Evolutionary conservation across 2,888 invertebrate genomes (phyloP).

Genomic region (Lithophane socia): DNA sequence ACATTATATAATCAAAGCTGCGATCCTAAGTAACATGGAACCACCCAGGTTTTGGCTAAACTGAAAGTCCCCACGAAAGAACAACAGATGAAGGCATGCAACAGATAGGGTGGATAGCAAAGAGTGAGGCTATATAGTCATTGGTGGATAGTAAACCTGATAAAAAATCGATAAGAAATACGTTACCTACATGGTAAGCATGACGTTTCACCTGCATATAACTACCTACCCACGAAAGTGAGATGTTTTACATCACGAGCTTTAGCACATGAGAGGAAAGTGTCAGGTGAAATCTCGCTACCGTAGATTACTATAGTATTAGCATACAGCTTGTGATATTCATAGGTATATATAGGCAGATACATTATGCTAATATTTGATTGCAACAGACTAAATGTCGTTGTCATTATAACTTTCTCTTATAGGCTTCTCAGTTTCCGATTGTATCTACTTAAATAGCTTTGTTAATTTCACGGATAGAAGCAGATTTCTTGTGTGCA

Average conservation of each 20-base stretch:
- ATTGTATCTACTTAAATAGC: background rate
- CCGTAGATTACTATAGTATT: conserved; percentile 36
- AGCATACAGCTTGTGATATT: conserved; percentile 22
- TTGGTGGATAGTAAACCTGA: background rate
- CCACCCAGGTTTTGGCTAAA: background rate
- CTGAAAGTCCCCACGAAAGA: background rate
- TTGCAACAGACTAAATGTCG: conserved; percentile 26
- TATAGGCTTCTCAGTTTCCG: conserved; percentile 1
- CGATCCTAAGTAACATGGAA: background rate
- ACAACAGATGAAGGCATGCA: background rate
- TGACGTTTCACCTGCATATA: conserved; percentile 4
- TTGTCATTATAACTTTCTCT: conserved; percentile 45
- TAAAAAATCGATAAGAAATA: too few species aligned
- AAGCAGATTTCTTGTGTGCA: background rate
- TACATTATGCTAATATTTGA: conserved; percentile 50
- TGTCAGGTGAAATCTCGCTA: conserved; percentile 56
- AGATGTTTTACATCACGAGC: conserved; percentile 38
- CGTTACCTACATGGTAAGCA: background rate
- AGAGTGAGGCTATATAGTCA: too few species aligned
- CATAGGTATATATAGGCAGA: conserved; percentile 2
- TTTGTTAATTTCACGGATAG: conserved; percentile 13
- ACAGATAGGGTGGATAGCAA: background rate
- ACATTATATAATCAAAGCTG: too few species aligned
- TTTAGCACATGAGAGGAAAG: conserved; percentile 57
- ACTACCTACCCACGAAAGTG: conserved; percentile 16